Evolutionary conservation across 2,888 invertebrate genomes (phyloP).

Genomic region (Agrotis clavis): DNA sequence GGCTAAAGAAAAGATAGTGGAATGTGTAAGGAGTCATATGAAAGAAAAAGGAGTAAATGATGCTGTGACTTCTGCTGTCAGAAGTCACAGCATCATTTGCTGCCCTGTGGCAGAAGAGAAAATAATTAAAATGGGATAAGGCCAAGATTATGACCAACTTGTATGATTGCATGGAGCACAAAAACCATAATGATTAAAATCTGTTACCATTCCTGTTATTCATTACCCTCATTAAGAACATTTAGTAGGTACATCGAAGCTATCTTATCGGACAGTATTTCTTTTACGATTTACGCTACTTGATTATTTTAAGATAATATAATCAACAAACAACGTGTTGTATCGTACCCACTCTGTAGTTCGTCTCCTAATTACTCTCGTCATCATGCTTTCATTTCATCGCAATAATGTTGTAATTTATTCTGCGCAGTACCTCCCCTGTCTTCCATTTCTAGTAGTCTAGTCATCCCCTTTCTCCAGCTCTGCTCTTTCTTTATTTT

Average conservation of each 20-base stretch:
- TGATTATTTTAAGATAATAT: conserved; percentile 12
- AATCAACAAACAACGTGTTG: not conserved
- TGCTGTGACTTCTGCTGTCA: no score
- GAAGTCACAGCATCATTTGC: no score
- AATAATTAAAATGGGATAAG: no score
- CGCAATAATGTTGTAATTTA: not conserved
- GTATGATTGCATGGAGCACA: no score
- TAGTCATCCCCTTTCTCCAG: not conserved
- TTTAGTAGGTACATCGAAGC: not conserved
- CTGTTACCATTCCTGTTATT: not conserved
- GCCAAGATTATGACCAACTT: no score
- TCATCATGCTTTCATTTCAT: not conserved
- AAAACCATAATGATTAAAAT: no score
- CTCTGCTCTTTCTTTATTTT: not conserved
- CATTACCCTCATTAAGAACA: not conserved
- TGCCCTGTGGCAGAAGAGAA: no score
- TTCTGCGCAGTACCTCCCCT: not conserved
- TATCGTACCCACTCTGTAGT: not conserved
- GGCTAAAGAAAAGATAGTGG: no score
- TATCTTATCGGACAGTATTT: not conserved
- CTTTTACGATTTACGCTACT: conserved; percentile 5
- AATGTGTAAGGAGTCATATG: no score
- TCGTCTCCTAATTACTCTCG: not conserved
- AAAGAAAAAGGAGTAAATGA: no score
- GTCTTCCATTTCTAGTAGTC: not conserved